Evolutionary conservation across 2,113 vertebrate species (phyloP), one percentile per base, ranked within the genome.

Genomic region (Brachypteracias leptosomus): DNA sequence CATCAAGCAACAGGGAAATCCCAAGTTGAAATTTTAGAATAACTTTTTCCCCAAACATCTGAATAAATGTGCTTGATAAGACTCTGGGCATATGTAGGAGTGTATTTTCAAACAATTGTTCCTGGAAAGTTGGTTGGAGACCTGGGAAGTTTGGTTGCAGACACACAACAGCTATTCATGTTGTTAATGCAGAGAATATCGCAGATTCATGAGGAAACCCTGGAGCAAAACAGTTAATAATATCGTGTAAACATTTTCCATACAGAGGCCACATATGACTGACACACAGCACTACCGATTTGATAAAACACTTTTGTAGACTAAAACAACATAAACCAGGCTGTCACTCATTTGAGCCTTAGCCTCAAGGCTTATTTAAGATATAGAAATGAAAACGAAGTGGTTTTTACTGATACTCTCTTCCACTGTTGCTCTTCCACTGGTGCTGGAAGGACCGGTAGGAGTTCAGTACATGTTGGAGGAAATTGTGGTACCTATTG

Each of bases 201-300:
- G 6, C 52, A 79, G 80, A 93, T 94, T 95, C 88, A 93, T 93
- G 57, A 85, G 96, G 94, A 98, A 98, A 97, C 97, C 98, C 98
- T 97, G 96, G 55, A 98, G 98, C 97, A 97, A 98, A 98, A 97
- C 93, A 97, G 98, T 98, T 98, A 97, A 97, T 98, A 98, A 97
- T 97, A 90, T 97, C 95, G 12, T 98, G 98, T 98, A 98, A 96
- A 98, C 98, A 98, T 98, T 98, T 98, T 98, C 97, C 95, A 97
- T 97, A 97, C 98, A 98, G 97, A 85, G 98, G 97, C 91, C 96
- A 92, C 90, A 96, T 98, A 97, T 98, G 98, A 98, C 95, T 98
- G 98, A 98, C 98, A 98, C 96, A 96, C 94, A 96, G 97, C 96
- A 96, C 93, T 92, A 92, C 81, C 44, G 10, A 92, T 97, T 98